These are phyloP conservation scores for Pachymerium ferrugineum DNA, from an alignment of 2,888 invertebrate species.

Conservation along the genomic window DNA sequence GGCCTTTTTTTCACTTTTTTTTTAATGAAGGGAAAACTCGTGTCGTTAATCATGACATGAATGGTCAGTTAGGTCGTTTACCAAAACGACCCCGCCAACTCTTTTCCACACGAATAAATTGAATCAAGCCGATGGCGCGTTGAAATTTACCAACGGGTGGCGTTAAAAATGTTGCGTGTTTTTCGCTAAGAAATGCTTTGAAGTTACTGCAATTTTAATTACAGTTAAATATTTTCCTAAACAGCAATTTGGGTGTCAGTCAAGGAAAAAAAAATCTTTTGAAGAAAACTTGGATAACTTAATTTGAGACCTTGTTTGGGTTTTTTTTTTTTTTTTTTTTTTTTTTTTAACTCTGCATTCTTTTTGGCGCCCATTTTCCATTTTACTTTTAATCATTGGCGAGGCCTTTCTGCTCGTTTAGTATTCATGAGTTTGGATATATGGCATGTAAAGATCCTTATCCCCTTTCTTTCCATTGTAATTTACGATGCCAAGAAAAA, in stretches of 20 bases:
- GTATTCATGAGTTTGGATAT: slow-evolving; percentile 27
- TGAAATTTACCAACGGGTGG: not conserved
- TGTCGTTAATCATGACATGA: not conserved
- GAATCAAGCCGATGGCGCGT: not conserved
- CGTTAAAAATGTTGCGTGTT: no score
- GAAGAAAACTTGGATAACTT: no score
- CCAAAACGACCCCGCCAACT: not conserved
- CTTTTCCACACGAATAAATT: not conserved
- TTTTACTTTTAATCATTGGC: not conserved
- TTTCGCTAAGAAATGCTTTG: not conserved
- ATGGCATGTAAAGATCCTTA: slow-evolving; percentile 22
- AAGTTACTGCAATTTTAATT: no score
- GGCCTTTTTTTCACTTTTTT: not conserved
- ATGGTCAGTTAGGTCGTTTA: not conserved
- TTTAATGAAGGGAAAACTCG: not conserved
- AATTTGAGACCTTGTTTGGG: no score
- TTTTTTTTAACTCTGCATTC: no score
- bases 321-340: no score
- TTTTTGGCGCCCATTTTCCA: no score
- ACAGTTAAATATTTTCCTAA: no score
- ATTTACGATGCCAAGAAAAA: slow-evolving; percentile 13
- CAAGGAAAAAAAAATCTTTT: no score
- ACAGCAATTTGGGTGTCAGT: no score
- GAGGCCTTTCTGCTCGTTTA: not conserved
- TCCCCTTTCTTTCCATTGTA: not conserved